These are phyloP conservation scores for Oreochromis aureus DNA, from an alignment of 2,113 vertebrate species.

Conservation along the genomic window DNA sequence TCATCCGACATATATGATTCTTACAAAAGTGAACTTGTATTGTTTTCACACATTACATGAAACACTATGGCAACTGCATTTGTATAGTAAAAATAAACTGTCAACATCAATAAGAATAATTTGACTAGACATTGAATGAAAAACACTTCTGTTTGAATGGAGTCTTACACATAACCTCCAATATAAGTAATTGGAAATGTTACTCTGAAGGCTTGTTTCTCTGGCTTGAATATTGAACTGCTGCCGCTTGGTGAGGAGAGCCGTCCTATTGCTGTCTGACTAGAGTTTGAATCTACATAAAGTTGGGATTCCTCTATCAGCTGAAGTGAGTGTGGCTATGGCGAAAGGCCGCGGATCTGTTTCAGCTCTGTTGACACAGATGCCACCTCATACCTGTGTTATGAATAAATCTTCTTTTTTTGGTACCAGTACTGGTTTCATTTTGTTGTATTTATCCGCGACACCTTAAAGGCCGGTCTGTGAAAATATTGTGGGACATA, in stretches of 20 bases:
- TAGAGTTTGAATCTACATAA: neutral
- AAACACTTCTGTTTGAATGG: neutral
- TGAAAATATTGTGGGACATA: neutral
- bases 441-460: fast-evolving
- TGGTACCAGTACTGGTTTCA: neutral
- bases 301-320: neutral
- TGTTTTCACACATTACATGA: neutral
- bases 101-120: neutral
- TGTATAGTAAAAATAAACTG: neutral
- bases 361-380: neutral
- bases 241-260: neutral
- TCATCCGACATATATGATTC: neutral
- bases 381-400: neutral
- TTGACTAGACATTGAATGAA: neutral
- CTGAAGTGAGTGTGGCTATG: neutral
- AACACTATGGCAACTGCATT: neutral
- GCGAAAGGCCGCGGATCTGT: neutral
- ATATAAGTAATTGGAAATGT: neutral
- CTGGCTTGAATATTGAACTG: neutral
- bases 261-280: neutral
- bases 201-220: neutral
- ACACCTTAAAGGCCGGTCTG: neutral
- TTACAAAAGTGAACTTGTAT: neutral
- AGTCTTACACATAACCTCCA: neutral
- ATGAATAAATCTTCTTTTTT: fast-evolving